Base-by-base conservation (phyloP, 2,113 vertebrate species). In the Myrmophylax atrothorax region DNA sequence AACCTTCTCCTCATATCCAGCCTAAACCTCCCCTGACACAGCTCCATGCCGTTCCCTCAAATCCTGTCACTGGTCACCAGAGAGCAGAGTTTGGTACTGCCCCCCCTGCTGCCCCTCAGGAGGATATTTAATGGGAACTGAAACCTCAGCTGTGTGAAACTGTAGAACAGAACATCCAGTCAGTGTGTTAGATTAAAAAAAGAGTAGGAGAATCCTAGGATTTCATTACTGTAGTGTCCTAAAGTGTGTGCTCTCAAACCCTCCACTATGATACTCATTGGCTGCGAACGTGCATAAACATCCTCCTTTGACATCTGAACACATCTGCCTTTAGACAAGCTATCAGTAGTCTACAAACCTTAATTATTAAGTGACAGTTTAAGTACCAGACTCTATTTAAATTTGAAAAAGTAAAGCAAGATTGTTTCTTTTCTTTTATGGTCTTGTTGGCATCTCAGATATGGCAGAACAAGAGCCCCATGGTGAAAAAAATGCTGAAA, bases 71-170 rank as follows among this genome's bases (percentile, higher is more conserved):
- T 55, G 63, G 70, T 69, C 47, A 76, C 56, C 79, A 69, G 55
- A 56, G 35, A 63, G 72, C 72, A 84, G 63, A 76, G 63, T 28
- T 37, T 56, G 63, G 35, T 84, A 56, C 63, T 89, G n/a, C 26
- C 15, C 15, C 15, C 42, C 63, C 67, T 73, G 67, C 67, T 74
- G 52, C n/a, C 47, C 47, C 79, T 84, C 79, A 83, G 63, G 87
- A 90, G 68, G 31, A 88, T 94, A 89, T 93, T 91, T 96, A 68
- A 78, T 94, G 90, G 96, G 86, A 97, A 89, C 83, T 95, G 88
- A 95, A 96, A 97, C 95, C 92, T 97, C 97, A 95, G 93, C 95
- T 97, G 90, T 94, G 93, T 97, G 95, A 97, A 96, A 97, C 95
- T 84, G 93, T 97, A 96, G 97, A 97, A 44, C 96, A 96, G 97